Evolutionary conservation across 2,888 invertebrate species (phyloP).

Genomic region (Kryphioiulus occultus): DNA sequence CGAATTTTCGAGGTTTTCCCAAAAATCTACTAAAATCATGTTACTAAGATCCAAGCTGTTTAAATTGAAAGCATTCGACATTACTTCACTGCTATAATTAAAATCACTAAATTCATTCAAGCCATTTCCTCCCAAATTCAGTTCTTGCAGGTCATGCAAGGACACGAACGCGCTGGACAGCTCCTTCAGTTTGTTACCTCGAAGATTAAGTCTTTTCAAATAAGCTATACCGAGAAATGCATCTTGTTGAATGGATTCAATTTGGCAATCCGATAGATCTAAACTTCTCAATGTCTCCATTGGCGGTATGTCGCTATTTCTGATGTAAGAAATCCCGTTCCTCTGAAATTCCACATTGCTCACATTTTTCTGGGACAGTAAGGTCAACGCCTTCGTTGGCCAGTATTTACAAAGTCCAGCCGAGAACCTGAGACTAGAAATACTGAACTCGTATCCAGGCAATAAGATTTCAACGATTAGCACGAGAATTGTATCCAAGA

Average conservation of each 20-base stretch:
- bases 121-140: constrained; percentile 32
- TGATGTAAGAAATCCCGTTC: neutral
- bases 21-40: neutral
- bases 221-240: neutral
- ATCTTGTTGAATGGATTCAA: constrained; percentile 13
- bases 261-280: constrained; percentile 36
- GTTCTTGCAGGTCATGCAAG: neutral
- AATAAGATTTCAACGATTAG: neutral
- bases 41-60: neutral
- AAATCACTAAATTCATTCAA: neutral
- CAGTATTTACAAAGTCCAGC: neutral
- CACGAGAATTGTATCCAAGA: neutral
- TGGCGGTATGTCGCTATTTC: constrained; percentile 36
- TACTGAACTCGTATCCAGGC: neutral
- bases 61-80: neutral
- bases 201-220: neutral
- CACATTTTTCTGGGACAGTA: neutral
- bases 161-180: neutral
- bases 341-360: constrained; percentile 28
- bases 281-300: neutral
- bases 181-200: neutral
- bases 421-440: neutral
- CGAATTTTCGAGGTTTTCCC: neutral
- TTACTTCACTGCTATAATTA: neutral
- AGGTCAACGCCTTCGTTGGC: neutral